Percentiles rank a stretch among this genome's conserved stretches.
Evolutionary conservation across 2,888 invertebrate genomes (phyloP).

Genomic region (Abrostola triplasia): DNA sequence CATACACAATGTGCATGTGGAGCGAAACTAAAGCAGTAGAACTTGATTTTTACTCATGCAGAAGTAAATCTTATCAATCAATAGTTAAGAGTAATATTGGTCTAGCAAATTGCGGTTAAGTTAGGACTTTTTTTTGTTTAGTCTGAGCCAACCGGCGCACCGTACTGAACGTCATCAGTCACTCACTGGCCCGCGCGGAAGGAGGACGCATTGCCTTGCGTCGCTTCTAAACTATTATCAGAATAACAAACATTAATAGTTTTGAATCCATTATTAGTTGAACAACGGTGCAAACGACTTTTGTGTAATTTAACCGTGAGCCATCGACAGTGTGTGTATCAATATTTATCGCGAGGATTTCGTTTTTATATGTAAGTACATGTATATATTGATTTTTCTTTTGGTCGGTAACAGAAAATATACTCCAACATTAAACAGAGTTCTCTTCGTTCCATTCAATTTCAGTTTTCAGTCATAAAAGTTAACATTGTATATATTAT

Average conservation of each 20-base stretch:
- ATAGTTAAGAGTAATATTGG: slow-evolving; percentile 33
- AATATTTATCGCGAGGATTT: slow-evolving; percentile 61
- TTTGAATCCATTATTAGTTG: slow-evolving; percentile 63
- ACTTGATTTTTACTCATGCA: slow-evolving; percentile 31
- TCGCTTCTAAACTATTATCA: slow-evolving; percentile 54
- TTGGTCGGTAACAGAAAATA: slow-evolving; percentile 48
- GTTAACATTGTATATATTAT: slow-evolving; percentile 15
- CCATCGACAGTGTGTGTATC: slow-evolving; percentile 58
- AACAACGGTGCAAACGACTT: slow-evolving; percentile 63
- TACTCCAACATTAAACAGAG: slow-evolving; percentile 22
- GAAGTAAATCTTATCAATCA: slow-evolving; percentile 36
- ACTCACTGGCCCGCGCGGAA: slow-evolving; percentile 60
- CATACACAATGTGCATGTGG: slow-evolving; percentile 78
- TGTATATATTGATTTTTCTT: slow-evolving; percentile 71
- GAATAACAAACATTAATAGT: slow-evolving; percentile 56
- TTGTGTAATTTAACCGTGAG: slow-evolving; percentile 64
- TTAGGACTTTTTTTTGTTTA: slow-evolving; percentile 60
- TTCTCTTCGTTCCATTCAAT: slow-evolving; percentile 12
- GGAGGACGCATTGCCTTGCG: slow-evolving; percentile 56
- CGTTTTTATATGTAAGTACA: slow-evolving; percentile 69
- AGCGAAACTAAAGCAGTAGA: slow-evolving; percentile 61
- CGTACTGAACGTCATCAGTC: slow-evolving; percentile 76
- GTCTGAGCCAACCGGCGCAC: slow-evolving; percentile 65
- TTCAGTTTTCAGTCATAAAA: slow-evolving; percentile 3
- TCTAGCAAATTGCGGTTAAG: slow-evolving; percentile 17